Evolutionary conservation across 1,140 invertebrate species (phyloP).

Genomic region (Drosophila subpulchrella): DNA sequence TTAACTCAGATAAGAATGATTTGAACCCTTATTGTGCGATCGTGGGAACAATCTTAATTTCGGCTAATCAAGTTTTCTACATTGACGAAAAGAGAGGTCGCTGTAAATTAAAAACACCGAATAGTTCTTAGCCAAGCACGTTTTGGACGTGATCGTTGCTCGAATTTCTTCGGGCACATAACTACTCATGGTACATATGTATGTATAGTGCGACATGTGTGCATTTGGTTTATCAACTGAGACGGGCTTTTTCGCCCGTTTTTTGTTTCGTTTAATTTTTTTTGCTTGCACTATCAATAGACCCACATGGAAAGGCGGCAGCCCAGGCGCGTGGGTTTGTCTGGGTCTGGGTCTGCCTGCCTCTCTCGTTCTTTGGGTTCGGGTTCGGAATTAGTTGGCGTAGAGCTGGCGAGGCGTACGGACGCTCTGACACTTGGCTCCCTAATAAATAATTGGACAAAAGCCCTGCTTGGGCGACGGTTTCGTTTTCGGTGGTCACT

Average conservation of each 20-base stretch:
- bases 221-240: conserved; percentile 55
- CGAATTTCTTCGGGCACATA: conserved; percentile 30
- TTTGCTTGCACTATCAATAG: conserved; percentile 58
- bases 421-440: conserved; percentile 33
- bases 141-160: conserved; percentile 40
- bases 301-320: conserved; percentile 53
- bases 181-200: conserved; percentile 6
- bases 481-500: conserved; percentile 12
- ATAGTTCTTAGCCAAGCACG: conserved; percentile 51
- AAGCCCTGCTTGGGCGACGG: conserved; percentile 16
- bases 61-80: neutral
- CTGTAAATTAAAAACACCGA: conserved; percentile 29
- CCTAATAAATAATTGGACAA: conserved; percentile 21
- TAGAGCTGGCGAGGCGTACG: conserved; percentile 41
- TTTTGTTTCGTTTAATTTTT: conserved; percentile 22
- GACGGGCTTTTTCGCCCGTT: conserved; percentile 45
- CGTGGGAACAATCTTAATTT: conserved; percentile 10
- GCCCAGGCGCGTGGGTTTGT: conserved; percentile 39
- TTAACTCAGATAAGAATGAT: neutral
- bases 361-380: conserved; percentile 22
- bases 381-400: conserved; percentile 59
- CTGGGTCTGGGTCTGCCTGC: conserved; percentile 16
- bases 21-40: neutral
- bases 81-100: conserved; percentile 5
- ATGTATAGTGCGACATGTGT: conserved; percentile 6